Evolutionary conservation across 2,888 invertebrate genomes (phyloP).

Genomic region (Linyphia triangularis): DNA sequence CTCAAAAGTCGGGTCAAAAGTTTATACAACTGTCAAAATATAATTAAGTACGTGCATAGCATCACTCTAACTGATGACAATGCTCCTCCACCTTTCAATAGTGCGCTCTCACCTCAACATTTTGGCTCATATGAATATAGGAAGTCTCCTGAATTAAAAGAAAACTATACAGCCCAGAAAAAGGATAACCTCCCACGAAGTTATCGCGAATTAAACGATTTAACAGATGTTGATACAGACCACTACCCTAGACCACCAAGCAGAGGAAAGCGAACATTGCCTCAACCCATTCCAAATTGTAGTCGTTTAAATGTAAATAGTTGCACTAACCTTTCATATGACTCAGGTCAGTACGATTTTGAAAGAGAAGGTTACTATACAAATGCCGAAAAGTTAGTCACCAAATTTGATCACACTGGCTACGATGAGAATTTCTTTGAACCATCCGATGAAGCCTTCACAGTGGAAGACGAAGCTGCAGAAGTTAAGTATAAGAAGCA

Average conservation of each 20-base stretch:
- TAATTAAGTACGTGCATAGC: slow-evolving; percentile 51
- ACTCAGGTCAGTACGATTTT: not conserved
- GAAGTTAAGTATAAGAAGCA: slow-evolving; percentile 50
- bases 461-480: slow-evolving; percentile 30
- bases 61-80: slow-evolving; percentile 51
- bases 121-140: not conserved
- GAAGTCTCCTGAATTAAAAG: slow-evolving; percentile 19
- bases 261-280: slow-evolving; percentile 7
- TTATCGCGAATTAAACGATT: not conserved
- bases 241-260: not conserved
- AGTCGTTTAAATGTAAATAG: slow-evolving; percentile 28
- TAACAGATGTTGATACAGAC: not conserved
- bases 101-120: not conserved
- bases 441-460: slow-evolving; percentile 51
- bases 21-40: slow-evolving; percentile 55
- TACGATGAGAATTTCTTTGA: slow-evolving; percentile 34
- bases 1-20: slow-evolving; percentile 62
- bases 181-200: not conserved
- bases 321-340: not conserved
- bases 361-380: slow-evolving; percentile 1
- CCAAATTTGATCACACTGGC: slow-evolving; percentile 53
- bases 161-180: slow-evolving; percentile 21
- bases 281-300: not conserved
- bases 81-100: slow-evolving; percentile 3
- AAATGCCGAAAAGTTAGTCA: not conserved